Percentiles rank a stretch among this genome's conserved stretches.
These are phyloP conservation scores for Xanthorhoe designata DNA, from an alignment of 2,888 invertebrate genomes.

Conservation along the genomic window DNA sequence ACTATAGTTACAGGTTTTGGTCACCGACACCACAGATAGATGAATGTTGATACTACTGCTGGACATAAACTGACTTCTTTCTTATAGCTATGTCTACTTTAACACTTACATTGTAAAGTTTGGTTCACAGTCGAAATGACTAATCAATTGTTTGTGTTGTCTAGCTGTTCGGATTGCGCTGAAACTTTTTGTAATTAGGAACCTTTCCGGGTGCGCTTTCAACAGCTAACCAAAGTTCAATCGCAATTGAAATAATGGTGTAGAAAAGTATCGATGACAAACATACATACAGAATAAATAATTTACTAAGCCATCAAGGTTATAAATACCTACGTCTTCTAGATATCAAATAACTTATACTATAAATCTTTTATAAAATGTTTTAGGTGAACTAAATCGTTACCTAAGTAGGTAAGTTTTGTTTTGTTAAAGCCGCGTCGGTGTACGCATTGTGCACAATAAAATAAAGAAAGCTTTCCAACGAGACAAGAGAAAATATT, in stretches of 20 bases:
- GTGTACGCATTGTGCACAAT: constrained; percentile 21
- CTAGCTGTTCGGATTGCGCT: background rate
- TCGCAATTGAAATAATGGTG: background rate
- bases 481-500: constrained; percentile 22
- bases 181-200: background rate
- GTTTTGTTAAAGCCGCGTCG: constrained; percentile 7
- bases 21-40: too few relatives aligned
- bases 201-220: background rate
- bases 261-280: background rate
- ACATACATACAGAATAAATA: too few relatives aligned
- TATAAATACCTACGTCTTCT: too few relatives aligned
- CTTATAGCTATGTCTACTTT: background rate
- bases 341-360: too few relatives aligned
- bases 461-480: constrained; percentile 14
- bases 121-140: background rate
- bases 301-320: too few relatives aligned
- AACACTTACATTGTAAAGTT: constrained; percentile 2
- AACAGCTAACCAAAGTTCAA: background rate
- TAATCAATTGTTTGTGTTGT: background rate
- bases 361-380: too few relatives aligned
- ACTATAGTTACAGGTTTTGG: too few relatives aligned
- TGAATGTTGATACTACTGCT: too few relatives aligned
- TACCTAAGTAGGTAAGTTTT: background rate
- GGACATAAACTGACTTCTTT: too few relatives aligned
- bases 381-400: too few relatives aligned